Evolutionary conservation across 2,888 invertebrate species (phyloP).

Genomic region (Microctonus brassicae): DNA sequence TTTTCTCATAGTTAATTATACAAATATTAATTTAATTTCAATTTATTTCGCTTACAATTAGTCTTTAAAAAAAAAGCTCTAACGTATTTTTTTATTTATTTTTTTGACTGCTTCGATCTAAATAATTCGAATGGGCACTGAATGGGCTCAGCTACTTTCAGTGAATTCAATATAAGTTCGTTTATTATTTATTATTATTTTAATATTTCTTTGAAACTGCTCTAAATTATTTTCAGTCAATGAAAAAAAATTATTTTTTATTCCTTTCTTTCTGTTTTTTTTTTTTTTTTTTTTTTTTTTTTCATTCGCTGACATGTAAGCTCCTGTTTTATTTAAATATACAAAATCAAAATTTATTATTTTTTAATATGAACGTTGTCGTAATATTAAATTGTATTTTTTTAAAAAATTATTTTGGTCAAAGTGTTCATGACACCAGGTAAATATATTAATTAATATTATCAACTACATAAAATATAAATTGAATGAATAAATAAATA

Average conservation of each 20-base stretch:
- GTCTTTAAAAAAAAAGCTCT: slow-evolving; percentile 30
- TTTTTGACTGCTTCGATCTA: slow-evolving; percentile 14
- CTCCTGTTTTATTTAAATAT: not conserved
- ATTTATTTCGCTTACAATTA: slow-evolving; percentile 24
- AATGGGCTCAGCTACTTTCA: slow-evolving; percentile 29
- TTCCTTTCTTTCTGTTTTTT: not conserved
- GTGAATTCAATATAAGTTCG: slow-evolving; percentile 15
- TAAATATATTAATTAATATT: slow-evolving; percentile 11
- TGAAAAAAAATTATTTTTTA: not conserved
- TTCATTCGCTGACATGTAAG: not conserved
- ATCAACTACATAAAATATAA: slow-evolving; percentile 4
- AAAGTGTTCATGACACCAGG: not conserved
- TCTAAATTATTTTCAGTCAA: slow-evolving; percentile 7
- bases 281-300: not conserved
- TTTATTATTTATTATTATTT: slow-evolving; percentile 1
- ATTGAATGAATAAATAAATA: not conserved
- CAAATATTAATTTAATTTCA: slow-evolving; percentile 24
- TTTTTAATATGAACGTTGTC: not conserved
- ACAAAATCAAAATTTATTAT: not conserved
- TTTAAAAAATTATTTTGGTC: not conserved
- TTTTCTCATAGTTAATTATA: slow-evolving; percentile 16
- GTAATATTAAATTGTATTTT: not conserved
- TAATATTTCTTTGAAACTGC: not conserved
- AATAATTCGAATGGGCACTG: slow-evolving; percentile 22
- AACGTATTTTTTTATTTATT: slow-evolving; percentile 4